These are phyloP conservation scores for Polypterus senegalus DNA, from an alignment of 2,113 vertebrate species.

Conservation along the genomic window DNA sequence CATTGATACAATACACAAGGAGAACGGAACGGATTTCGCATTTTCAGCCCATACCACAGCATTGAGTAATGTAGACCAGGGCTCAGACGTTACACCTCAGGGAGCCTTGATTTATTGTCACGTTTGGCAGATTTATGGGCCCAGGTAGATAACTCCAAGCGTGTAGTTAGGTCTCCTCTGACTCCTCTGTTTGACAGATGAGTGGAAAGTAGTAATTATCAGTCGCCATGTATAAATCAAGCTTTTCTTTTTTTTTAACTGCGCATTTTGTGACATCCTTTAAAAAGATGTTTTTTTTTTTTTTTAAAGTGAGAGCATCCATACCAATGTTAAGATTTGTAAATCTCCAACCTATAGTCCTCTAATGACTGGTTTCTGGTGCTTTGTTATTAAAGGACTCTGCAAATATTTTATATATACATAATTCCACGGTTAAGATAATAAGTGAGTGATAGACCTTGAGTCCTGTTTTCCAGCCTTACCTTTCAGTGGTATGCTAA, in stretches of 20 bases:
- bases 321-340: slow-evolving; percentile 17
- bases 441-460: slow-evolving; percentile 20
- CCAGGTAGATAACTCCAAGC: slow-evolving; percentile 14
- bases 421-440: slow-evolving; percentile 24
- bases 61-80: slow-evolving; percentile 15
- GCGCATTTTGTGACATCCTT: slow-evolving; percentile 11
- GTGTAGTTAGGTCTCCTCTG: slow-evolving; percentile 17
- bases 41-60: slow-evolving; percentile 8
- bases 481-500: slow-evolving; percentile 6
- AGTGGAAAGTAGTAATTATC: slow-evolving; percentile 24
- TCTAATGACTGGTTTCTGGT: slow-evolving; percentile 26
- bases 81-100: slow-evolving; percentile 4
- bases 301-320: slow-evolving; percentile 11
- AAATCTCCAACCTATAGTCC: slow-evolving; percentile 15
- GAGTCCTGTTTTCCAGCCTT: slow-evolving; percentile 11
- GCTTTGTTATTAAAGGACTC: slow-evolving; percentile 24
- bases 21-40: slow-evolving; percentile 16
- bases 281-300: slow-evolving; percentile 13
- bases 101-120: slow-evolving; percentile 18
- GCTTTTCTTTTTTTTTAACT: slow-evolving; percentile 4
- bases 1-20: slow-evolving; percentile 9
- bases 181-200: slow-evolving; percentile 20
- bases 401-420: slow-evolving; percentile 21
- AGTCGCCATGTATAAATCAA: slow-evolving; percentile 28
- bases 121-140: slow-evolving; percentile 24